These are phyloP conservation scores for Diogma glabrata DNA, from an alignment of 2,888 invertebrate species.

Conservation along the genomic window DNA sequence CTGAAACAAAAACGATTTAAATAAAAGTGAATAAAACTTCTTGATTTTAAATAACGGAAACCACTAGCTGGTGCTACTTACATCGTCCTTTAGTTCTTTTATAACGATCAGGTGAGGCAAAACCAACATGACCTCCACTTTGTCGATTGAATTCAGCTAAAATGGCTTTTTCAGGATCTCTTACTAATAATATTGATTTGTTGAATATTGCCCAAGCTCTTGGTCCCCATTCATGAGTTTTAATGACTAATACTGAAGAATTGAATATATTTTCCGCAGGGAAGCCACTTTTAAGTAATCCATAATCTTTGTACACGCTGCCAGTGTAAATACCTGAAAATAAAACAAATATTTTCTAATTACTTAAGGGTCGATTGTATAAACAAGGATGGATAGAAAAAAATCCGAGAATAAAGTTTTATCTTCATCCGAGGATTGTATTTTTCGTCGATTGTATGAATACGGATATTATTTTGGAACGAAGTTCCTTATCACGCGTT, in stretches of 20 bases:
- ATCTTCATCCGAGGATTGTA: too few species aligned
- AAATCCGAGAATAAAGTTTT: too few species aligned
- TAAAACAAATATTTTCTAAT: too few species aligned
- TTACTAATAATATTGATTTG: constrained; percentile 56
- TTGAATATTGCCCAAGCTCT: constrained; percentile 45
- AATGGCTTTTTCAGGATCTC: constrained; percentile 56
- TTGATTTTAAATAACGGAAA: not conserved
- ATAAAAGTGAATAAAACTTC: not conserved
- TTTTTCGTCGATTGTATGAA: too few species aligned
- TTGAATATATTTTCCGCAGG: constrained; percentile 66
- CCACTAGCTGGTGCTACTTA: constrained; percentile 29
- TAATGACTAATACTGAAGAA: constrained; percentile 64
- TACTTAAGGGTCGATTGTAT: too few species aligned
- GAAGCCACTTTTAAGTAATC: constrained; percentile 63
- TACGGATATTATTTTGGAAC: too few species aligned
- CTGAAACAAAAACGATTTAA: constrained; percentile 41
- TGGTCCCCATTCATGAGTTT: constrained; percentile 65
- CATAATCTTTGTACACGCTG: constrained; percentile 72
- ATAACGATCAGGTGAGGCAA: constrained; percentile 56
- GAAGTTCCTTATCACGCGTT: too few species aligned
- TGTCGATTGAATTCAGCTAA: constrained; percentile 68
- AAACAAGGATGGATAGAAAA: too few species aligned
- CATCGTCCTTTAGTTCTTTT: constrained; percentile 49
- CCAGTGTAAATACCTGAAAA: constrained; percentile 62
- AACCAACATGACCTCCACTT: constrained; percentile 69